Conservation (phyloP, 2,888 invertebrate genomes). For the Trypoxylon attenuatum region DNA sequence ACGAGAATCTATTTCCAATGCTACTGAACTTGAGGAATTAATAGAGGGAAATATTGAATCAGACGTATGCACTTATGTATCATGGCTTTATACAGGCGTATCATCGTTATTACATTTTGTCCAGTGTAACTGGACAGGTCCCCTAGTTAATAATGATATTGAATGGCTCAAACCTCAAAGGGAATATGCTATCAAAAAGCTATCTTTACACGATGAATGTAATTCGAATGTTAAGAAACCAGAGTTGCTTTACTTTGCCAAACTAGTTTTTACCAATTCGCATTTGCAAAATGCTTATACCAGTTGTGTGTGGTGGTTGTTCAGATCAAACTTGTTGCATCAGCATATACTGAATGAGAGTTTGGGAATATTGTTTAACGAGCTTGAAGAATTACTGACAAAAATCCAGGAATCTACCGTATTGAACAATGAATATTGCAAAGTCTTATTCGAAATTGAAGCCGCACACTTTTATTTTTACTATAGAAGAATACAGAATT, state of each 20-base stretch:
- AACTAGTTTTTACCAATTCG: constrained; percentile 67
- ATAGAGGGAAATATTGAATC: constrained; percentile 40
- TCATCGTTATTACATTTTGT: constrained; percentile 84
- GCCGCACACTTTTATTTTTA: constrained; percentile 82
- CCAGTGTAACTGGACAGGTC: constrained; percentile 89
- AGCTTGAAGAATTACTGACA: constrained; percentile 77
- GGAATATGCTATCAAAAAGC: constrained; percentile 63
- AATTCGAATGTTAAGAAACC: constrained; percentile 65
- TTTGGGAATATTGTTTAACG: constrained; percentile 80
- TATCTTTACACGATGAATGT: constrained; percentile 70
- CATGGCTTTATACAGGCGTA: constrained; percentile 78
- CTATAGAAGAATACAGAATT: constrained; percentile 84
- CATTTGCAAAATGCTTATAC: constrained; percentile 74
- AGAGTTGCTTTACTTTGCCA: constrained; percentile 72
- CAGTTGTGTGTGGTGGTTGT: constrained; percentile 79
- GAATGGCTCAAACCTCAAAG: constrained; percentile 53
- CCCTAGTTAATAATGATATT: constrained; percentile 74
- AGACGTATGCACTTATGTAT: constrained; percentile 56
- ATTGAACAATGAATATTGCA: constrained; percentile 50
- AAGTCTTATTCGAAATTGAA: constrained; percentile 77
- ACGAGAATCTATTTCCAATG: background rate
- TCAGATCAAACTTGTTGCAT: constrained; percentile 84
- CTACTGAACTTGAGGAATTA: constrained; percentile 33
- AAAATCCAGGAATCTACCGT: constrained; percentile 57
- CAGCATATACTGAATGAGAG: constrained; percentile 86